Percentiles rank a stretch among this genome's conserved stretches.
Evolutionary conservation across 1,140 invertebrate species (phyloP).

Genomic region (Drosophila sturtevanti): DNA sequence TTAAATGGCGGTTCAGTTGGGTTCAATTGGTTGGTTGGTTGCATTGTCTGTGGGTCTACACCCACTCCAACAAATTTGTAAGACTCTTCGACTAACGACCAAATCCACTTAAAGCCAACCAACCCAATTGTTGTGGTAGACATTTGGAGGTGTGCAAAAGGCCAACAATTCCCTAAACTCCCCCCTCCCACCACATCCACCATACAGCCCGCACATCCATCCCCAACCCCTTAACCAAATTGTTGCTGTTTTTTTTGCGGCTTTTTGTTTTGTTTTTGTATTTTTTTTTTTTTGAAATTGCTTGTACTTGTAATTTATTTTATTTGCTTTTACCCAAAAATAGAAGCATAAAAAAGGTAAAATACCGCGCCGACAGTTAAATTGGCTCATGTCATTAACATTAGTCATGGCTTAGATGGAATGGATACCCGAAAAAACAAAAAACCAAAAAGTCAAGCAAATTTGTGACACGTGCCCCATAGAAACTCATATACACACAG

Average conservation of each 20-base stretch:
- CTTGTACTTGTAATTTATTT: conserved; percentile 52
- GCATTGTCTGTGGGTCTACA: not conserved
- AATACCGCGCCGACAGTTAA: conserved; percentile 49
- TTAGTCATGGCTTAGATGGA: conserved; percentile 60
- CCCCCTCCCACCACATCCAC: not conserved
- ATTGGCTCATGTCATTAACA: conserved; percentile 54
- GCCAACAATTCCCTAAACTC: conserved; percentile 16
- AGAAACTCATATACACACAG: not conserved
- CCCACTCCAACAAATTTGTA: not conserved
- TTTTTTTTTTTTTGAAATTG: conserved; percentile 43
- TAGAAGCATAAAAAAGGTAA: conserved; percentile 11
- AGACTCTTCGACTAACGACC: conserved; percentile 34
- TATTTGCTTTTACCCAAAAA: conserved; percentile 46
- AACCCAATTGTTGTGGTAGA: conserved; percentile 38
- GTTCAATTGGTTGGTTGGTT: conserved; percentile 10
- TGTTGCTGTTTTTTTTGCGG: conserved; percentile 29
- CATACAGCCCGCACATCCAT: not conserved
- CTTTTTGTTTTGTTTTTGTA: conserved; percentile 29
- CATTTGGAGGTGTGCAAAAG: conserved; percentile 34
- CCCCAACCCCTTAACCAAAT: not conserved
- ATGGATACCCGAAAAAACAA: not conserved
- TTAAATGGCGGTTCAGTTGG: conserved; percentile 15
- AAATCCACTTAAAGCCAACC: conserved; percentile 42
- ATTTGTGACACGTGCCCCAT: conserved; percentile 44
- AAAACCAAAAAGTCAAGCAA: not conserved